phyloP scores from a whole-genome alignment of 35 echinoderm and acorn worm species.

The Apostichopus parvimensis region DNA sequence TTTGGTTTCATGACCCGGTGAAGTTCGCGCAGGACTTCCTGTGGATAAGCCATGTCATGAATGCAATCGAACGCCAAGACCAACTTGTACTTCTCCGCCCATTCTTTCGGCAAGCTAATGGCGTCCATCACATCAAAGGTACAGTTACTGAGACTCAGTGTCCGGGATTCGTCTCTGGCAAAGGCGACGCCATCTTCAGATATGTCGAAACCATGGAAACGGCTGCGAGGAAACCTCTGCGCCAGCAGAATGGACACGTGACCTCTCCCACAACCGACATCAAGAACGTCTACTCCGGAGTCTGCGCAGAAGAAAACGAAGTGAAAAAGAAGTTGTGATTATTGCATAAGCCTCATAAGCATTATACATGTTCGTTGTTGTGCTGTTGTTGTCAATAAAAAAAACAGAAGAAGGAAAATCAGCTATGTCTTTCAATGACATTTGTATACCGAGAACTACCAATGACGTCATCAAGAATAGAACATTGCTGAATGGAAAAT shows the following conservation, averaged over 20 bases:
- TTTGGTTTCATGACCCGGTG: constrained; percentile 78
- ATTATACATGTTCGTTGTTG: no score
- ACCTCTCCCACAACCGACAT: constrained; percentile 90
- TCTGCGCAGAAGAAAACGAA: constrained; percentile 44
- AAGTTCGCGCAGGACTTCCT: constrained; percentile 65
- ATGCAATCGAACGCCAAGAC: constrained; percentile 86
- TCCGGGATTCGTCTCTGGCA: constrained; percentile 66
- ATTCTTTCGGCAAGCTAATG: constrained; percentile 63
- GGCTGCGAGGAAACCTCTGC: constrained; percentile 78
- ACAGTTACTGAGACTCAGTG: constrained; percentile 82
- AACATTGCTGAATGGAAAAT: no score
- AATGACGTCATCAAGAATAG: no score
- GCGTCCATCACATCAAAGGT: constrained; percentile 82
- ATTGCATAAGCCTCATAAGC: background rate
- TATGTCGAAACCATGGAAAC: constrained; percentile 95
- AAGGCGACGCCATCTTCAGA: constrained; percentile 76
- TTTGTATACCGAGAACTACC: no score
- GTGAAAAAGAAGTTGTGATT: background rate
- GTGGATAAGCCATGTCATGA: constrained; percentile 91
- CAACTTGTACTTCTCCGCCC: constrained; percentile 82
- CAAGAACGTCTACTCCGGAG: constrained; percentile 66
- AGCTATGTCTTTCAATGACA: no score
- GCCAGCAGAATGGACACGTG: constrained; percentile 81
- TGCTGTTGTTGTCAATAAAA: background rate
- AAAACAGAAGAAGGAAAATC: no score